A percentile compares a stretch with the other conserved stretches of the same genome.
phyloP scores from a whole-genome alignment of 2,888 invertebrate species.

The Drosophila peninsularis region DNA sequence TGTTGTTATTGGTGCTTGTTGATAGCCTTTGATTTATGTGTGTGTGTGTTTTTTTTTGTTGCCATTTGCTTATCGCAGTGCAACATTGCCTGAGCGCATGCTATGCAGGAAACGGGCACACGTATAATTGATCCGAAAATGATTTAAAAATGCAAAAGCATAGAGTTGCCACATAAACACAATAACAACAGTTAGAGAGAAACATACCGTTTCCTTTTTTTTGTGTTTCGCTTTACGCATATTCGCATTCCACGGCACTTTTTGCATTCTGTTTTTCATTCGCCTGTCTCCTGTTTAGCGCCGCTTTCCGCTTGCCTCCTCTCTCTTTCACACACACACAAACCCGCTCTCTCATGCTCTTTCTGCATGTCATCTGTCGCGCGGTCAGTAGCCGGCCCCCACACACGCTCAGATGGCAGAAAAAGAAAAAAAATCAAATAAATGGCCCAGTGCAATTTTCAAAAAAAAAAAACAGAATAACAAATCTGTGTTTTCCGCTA shows the following conservation, averaged over 20 bases:
- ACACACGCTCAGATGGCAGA: constrained; percentile 14
- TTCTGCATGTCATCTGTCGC: constrained; percentile 75
- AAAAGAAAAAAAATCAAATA: constrained; percentile 24
- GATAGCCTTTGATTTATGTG: constrained; percentile 62
- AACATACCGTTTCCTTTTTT: constrained; percentile 36
- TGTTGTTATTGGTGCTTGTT: constrained; percentile 44
- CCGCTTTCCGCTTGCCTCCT: constrained; percentile 13
- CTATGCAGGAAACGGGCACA: constrained; percentile 27
- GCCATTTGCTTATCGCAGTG: constrained; percentile 40
- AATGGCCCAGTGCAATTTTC: constrained; percentile 27
- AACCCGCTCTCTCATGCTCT: constrained; percentile 50
- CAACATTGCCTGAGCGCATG: constrained; percentile 25
- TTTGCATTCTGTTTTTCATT: constrained; percentile 55
- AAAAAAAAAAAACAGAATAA: constrained; percentile 7
- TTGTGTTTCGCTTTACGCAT: constrained; percentile 58
- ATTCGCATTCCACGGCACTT: constrained; percentile 50
- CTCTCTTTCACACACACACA: constrained; percentile 2
- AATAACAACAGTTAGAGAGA: constrained; percentile 32
- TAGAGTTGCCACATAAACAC: constrained; percentile 37
- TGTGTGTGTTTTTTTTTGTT: constrained; percentile 11
- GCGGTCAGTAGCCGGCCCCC: constrained; percentile 67
- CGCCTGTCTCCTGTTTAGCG: constrained; percentile 30
- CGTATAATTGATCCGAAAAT: constrained; percentile 31
- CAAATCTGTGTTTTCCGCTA: constrained; percentile 34
- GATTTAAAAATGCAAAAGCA: constrained; percentile 36